A percentile compares a stretch with the other conserved stretches of the same genome.
Conservation (phyloP, 1,140 invertebrate genomes). For the Papilio aristodemus region DNA sequence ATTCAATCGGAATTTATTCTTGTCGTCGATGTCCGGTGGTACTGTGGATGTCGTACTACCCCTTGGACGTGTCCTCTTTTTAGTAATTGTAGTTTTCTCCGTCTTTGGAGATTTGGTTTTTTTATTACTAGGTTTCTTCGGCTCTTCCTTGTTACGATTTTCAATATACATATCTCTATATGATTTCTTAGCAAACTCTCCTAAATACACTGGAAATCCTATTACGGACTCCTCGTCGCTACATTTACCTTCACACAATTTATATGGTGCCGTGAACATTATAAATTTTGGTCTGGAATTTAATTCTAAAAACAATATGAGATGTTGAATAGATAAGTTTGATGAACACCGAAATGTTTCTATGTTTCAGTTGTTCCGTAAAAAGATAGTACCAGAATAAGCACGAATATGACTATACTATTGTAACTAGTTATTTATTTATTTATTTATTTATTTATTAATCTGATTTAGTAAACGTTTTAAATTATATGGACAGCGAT, state of each 20-base stretch:
- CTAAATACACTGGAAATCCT: slow-evolving; percentile 55
- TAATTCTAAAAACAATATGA: slow-evolving; percentile 2
- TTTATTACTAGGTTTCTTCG: slow-evolving; percentile 4
- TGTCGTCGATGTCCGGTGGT: not conserved
- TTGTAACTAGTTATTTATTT: too few relatives aligned
- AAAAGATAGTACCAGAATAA: too few relatives aligned
- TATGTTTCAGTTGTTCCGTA: too few relatives aligned
- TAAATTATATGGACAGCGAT: slow-evolving; percentile 2
- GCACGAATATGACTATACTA: slow-evolving; percentile 58
- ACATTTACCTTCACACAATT: slow-evolving; percentile 54
- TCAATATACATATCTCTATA: slow-evolving; percentile 44
- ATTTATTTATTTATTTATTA: too few relatives aligned
- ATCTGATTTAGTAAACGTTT: too few relatives aligned
- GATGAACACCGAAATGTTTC: too few relatives aligned
- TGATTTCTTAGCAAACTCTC: slow-evolving; percentile 38
- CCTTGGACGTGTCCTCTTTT: not conserved
- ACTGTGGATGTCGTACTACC: not conserved
- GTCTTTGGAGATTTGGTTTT: slow-evolving; percentile 13
- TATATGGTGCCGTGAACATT: slow-evolving; percentile 63
- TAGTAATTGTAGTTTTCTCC: slow-evolving; percentile 9
- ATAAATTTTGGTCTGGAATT: slow-evolving; percentile 41
- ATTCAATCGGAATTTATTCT: not conserved
- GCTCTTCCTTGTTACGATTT: slow-evolving; percentile 40
- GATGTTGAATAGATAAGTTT: too few relatives aligned
- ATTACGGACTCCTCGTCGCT: slow-evolving; percentile 44